phyloP scores from a whole-genome alignment of 2,113 vertebrate species.

The Petaurus breviceps region DNA sequence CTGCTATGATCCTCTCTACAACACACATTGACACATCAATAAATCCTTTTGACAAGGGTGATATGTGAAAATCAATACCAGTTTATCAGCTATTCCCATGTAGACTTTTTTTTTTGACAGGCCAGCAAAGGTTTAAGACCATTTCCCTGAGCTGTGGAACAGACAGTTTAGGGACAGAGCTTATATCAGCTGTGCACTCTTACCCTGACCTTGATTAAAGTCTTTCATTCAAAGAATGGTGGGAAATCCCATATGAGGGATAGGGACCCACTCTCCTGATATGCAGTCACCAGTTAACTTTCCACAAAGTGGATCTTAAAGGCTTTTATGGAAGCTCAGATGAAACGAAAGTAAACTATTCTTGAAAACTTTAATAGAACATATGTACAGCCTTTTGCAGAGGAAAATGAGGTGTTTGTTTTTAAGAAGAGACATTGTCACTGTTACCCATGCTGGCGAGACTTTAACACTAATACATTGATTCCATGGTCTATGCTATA shows the following conservation, averaged over 20 bases:
- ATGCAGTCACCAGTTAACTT: background rate
- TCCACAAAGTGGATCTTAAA: constrained; percentile 43
- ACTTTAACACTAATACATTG: background rate
- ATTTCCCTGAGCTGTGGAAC: constrained; percentile 82
- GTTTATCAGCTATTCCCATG: constrained; percentile 90
- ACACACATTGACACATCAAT: constrained; percentile 91
- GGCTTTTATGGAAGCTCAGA: background rate
- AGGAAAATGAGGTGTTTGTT: background rate
- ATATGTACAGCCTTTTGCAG: background rate
- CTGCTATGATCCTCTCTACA: constrained; percentile 84
- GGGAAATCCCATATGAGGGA: constrained; percentile 60
- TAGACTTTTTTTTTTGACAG: constrained; percentile 78
- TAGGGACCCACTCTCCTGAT: background rate
- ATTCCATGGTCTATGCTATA: constrained; percentile 41
- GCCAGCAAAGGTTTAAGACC: constrained; percentile 84
- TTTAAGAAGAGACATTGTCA: constrained; percentile 36
- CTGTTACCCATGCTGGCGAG: background rate
- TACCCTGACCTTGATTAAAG: constrained; percentile 76
- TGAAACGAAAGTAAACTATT: background rate
- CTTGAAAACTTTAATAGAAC: constrained; percentile 8
- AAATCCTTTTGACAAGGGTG: constrained; percentile 92
- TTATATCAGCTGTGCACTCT: constrained; percentile 53
- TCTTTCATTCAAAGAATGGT: constrained; percentile 67
- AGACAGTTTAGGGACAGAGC: constrained; percentile 82
- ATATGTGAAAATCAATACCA: constrained; percentile 94